A percentile compares a stretch with the other conserved stretches of the same genome.
These are phyloP conservation scores for Coelopa pilipes DNA, from an alignment of 2,888 invertebrate genomes.

Conservation along the genomic window DNA sequence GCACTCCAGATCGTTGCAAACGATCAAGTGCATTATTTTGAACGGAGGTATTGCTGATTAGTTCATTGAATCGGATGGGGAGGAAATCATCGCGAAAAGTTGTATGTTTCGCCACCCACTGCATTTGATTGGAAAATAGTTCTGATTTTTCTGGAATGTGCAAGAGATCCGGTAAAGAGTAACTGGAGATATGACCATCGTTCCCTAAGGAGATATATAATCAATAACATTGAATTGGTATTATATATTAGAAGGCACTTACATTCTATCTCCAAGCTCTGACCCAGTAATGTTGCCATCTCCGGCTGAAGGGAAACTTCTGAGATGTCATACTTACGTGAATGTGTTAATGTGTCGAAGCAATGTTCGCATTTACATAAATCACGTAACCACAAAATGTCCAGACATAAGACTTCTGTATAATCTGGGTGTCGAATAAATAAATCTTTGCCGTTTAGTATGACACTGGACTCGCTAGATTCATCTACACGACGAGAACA, in stretches of 20 bases:
- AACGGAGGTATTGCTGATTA: constrained; percentile 21
- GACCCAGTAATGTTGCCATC: constrained; percentile 36
- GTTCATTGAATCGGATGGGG: constrained; percentile 27
- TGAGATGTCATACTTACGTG: constrained; percentile 19
- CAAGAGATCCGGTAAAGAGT: constrained; percentile 43
- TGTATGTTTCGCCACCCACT: constrained; percentile 31
- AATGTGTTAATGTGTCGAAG: constrained; percentile 7
- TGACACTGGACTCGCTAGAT: background rate
- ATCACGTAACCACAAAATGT: constrained; percentile 38
- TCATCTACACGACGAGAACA: background rate
- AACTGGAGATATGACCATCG: constrained; percentile 67
- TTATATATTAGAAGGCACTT: background rate
- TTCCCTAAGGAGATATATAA: constrained; percentile 68
- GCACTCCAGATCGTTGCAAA: constrained; percentile 36
- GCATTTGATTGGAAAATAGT: too few relatives aligned
- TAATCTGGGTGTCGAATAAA: constrained; percentile 24
- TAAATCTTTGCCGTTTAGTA: constrained; percentile 29
- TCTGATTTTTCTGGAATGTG: too few relatives aligned
- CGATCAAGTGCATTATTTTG: constrained; percentile 34
- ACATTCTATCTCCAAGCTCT: constrained; percentile 38
- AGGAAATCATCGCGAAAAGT: constrained; percentile 33
- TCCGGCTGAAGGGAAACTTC: constrained; percentile 17
- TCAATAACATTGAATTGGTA: background rate
- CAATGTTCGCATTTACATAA: constrained; percentile 38
- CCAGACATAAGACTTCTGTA: background rate